phyloP scores from a whole-genome alignment of 2,113 vertebrate genomes.

The Osmerus mordax region DNA sequence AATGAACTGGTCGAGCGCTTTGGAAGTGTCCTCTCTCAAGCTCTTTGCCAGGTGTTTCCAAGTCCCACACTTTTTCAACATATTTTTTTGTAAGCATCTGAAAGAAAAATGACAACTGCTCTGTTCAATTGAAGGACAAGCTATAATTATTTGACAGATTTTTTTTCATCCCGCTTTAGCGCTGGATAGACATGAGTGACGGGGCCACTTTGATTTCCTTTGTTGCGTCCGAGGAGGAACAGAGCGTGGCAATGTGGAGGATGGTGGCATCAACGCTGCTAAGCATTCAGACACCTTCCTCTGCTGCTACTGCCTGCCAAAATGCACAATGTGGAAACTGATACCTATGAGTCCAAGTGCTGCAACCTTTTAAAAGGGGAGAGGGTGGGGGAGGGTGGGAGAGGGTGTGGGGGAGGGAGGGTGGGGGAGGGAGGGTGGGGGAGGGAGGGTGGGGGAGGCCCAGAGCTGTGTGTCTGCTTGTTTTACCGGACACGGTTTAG shows the following conservation, averaged over 20 bases:
- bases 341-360: constrained; percentile 14
- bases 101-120: constrained; percentile 48
- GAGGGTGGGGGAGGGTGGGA: neutral
- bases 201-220: constrained; percentile 42
- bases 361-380: neutral
- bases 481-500: too few relatives aligned
- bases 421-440: neutral
- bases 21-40: constrained; percentile 47
- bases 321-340: constrained; percentile 6
- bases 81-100: neutral
- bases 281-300: constrained; percentile 14
- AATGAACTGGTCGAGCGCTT: constrained; percentile 45
- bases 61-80: constrained; percentile 18
- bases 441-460: neutral
- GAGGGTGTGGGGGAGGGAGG: neutral
- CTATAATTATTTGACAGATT: constrained; percentile 56
- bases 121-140: constrained; percentile 47
- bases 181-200: constrained; percentile 36
- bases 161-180: constrained; percentile 27
- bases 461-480: too few relatives aligned
- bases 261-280: constrained; percentile 3
- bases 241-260: constrained; percentile 13
- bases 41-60: constrained; percentile 54
- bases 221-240: constrained; percentile 28
- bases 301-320: neutral